Percentiles rank a stretch among this genome's conserved stretches.
Evolutionary conservation across 2,113 vertebrate species (phyloP).

Genomic region (Potamarius usumacintae): DNA sequence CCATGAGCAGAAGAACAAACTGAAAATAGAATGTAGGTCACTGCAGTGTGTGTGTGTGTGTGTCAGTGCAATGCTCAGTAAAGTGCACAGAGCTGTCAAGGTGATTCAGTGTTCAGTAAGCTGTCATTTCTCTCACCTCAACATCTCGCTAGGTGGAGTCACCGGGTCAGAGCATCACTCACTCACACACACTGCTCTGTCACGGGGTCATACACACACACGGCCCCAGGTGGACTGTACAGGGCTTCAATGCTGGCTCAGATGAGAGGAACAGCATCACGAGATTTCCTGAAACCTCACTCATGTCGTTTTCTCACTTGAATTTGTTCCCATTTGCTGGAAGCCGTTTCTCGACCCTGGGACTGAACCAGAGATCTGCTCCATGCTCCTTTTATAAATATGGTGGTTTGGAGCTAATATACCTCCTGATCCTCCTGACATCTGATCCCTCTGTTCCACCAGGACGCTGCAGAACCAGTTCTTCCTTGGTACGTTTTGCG

Average conservation of each 20-base stretch:
- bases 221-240: not conserved
- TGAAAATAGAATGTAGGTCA: constrained; percentile 35
- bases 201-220: not conserved
- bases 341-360: not conserved
- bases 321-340: not conserved
- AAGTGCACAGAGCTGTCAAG: constrained; percentile 49
- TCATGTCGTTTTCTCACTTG: not conserved
- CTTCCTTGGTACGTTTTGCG: too few relatives aligned
- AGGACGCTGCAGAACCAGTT: too few relatives aligned
- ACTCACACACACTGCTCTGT: not conserved
- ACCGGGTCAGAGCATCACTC: constrained; percentile 34
- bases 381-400: not conserved
- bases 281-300: not conserved
- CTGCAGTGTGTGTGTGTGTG: constrained; percentile 35
- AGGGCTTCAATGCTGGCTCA: not conserved
- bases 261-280: not conserved
- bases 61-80: constrained; percentile 44
- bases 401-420: not conserved
- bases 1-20: not conserved
- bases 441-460: not conserved
- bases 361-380: not conserved
- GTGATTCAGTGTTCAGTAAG: constrained; percentile 51
- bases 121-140: constrained; percentile 50
- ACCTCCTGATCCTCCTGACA: not conserved
- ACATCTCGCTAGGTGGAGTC: constrained; percentile 36